phyloP scores from a whole-genome alignment of 2,888 invertebrate genomes.

The Apantesis nais region DNA sequence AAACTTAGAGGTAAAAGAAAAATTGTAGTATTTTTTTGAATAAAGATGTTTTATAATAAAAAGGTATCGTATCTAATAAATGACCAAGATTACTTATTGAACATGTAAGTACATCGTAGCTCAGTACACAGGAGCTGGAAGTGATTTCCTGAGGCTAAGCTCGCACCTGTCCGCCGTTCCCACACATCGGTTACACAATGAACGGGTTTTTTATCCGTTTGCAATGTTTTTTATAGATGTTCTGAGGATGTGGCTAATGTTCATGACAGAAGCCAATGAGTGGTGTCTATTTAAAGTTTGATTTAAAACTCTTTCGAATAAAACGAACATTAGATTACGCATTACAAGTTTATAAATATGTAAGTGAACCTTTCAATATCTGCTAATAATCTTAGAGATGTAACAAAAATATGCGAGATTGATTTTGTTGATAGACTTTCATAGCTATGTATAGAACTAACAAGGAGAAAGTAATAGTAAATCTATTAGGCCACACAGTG shows the following conservation, averaged over 20 bases:
- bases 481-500: not conserved
- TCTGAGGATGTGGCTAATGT: conserved; percentile 65
- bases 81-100: conserved; percentile 41
- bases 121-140: conserved; percentile 55
- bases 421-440: not conserved
- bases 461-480: not conserved
- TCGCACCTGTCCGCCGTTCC: conserved; percentile 75
- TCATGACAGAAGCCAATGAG: conserved; percentile 35
- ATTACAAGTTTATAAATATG: not conserved
- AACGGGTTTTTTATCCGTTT: conserved; percentile 75
- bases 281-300: conserved; percentile 22
- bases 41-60: not conserved
- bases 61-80: conserved; percentile 43
- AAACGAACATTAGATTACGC: not conserved
- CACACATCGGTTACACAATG: conserved; percentile 76
- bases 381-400: not conserved
- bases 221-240: conserved; percentile 66
- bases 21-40: not conserved
- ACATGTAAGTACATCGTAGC: conserved; percentile 19
- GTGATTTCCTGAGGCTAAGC: conserved; percentile 71
- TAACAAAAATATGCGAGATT: not conserved
- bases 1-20: not conserved
- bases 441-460: not conserved
- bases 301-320: conserved; percentile 12
- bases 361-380: not conserved